Evolutionary conservation across 2,797 vertebrate species (phyloP).

Genomic region (Numenius phaeopus): DNA sequence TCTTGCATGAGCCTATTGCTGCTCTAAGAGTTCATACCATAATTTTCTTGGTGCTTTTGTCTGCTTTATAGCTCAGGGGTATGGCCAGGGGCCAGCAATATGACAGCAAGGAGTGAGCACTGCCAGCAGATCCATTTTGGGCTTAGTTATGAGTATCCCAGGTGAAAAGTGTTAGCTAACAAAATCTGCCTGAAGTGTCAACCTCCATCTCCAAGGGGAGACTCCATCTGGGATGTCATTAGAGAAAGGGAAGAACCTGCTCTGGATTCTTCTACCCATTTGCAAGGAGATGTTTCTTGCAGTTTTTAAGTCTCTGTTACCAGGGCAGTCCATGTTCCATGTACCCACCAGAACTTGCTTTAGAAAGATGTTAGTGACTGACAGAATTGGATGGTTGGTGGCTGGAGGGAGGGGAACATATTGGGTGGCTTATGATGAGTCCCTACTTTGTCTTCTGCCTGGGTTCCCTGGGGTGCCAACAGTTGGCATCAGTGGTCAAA

Average conservation of each 20-base stretch:
- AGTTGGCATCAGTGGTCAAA: neutral
- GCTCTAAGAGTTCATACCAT: constrained; percentile 24
- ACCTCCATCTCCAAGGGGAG: neutral
- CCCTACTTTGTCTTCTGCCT: neutral
- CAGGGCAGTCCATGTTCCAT: neutral
- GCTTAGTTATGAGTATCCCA: constrained; percentile 52
- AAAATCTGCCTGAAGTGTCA: neutral
- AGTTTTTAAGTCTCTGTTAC: neutral
- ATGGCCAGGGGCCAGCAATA: constrained; percentile 53
- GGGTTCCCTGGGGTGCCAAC: neutral
- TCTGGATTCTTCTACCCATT: neutral
- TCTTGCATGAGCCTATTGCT: neutral
- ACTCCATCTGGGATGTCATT: neutral
- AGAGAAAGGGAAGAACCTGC: neutral
- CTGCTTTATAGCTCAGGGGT: constrained; percentile 26
- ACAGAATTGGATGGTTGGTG: neutral
- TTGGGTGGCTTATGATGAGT: neutral
- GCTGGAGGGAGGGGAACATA: neutral
- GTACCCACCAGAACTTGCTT: neutral
- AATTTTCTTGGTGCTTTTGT: constrained; percentile 38
- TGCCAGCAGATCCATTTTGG: constrained; percentile 66
- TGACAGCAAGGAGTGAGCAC: constrained; percentile 19
- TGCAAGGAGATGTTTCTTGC: neutral
- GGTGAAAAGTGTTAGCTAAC: constrained; percentile 40
- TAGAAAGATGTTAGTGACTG: neutral